Evolutionary conservation across 1,140 invertebrate species (phyloP), one percentile per base, ranked within the genome.

Genomic region (Pinna nobilis): DNA sequence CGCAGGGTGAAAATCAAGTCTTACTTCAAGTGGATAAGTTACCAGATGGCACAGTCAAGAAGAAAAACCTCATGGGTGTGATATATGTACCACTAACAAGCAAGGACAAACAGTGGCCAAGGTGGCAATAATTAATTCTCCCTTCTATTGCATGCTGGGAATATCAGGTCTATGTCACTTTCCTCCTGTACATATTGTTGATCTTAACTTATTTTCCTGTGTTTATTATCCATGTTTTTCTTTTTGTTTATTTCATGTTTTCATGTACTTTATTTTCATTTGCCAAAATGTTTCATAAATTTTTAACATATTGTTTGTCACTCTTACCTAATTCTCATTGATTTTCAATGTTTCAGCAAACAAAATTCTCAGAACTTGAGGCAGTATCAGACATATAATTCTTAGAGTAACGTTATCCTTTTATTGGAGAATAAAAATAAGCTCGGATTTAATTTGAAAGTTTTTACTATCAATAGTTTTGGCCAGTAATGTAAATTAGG

Each of bases 71-170:
- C 0, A 98, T 99, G 95, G 95, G 96, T 37, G 98, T 99, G 0
- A 94, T 98, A 60, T 99, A 98, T 90, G 98, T 99, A 30, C 98
- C 98, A 2, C 90, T 99, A 18, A 99, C 98, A 4, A 97, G 98
- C 88, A 94, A 94, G 88, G 91, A 93, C 23, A 89, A 91, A 70
- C 95, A 96, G 82, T 92, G 91, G 91, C 91, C 92, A 63, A 89
- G 81, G 84, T 87, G 79, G 77, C 77, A 78, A 75, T 84, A 81
- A 72, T 68, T 23, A 13, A 11, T 23, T 20, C 11, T 64, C 35
- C 7, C 11, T 28, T 65, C 13, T 33, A 47, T 65, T 66, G 51
- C 61, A 65, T 66, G 61, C 32, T 50, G 69, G 60, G 50, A 47
- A 20, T 63, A 59, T 59, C 23, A 18, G 37, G 37, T 32, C 9